A percentile compares a stretch with the other conserved stretches of the same genome.
These are phyloP conservation scores for Formica exsecta DNA, from an alignment of 1,140 invertebrate species.

Conservation along the genomic window DNA sequence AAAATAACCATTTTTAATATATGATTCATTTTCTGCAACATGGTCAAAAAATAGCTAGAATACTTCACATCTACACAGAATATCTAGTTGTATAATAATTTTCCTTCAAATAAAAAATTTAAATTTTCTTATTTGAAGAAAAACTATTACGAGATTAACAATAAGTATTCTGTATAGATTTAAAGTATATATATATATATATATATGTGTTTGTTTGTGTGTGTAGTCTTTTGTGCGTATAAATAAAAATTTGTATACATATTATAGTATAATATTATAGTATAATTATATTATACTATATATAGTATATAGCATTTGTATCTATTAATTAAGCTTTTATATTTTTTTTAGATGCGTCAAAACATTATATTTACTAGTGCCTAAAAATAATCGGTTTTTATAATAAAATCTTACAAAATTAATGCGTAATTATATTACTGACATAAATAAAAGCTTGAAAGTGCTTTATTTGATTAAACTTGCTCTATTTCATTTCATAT, in stretches of 20 bases:
- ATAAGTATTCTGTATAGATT: no score
- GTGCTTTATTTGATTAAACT: constrained; percentile 17
- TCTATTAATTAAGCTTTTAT: neutral
- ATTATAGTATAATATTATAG: neutral
- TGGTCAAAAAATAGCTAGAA: neutral
- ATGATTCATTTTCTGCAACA: neutral
- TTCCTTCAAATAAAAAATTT: no score
- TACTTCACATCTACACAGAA: neutral
- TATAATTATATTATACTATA: neutral
- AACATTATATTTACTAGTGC: neutral
- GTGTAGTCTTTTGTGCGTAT: no score
- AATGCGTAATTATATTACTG: neutral
- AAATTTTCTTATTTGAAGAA: no score
- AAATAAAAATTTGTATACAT: neutral
- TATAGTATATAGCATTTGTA: neutral
- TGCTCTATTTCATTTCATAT: neutral
- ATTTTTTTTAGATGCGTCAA: neutral
- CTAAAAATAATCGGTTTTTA: neutral
- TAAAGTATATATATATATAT: no score
- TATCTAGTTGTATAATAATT: neutral
- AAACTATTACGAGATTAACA: no score
- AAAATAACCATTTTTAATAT: neutral
- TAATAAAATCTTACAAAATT: neutral
- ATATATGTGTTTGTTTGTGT: no score
- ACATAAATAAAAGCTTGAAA: neutral